A percentile compares a stretch with the other conserved stretches of the same genome.
phyloP scores from a whole-genome alignment of 2,888 invertebrate species.

The Sclerodermus sp. region DNA sequence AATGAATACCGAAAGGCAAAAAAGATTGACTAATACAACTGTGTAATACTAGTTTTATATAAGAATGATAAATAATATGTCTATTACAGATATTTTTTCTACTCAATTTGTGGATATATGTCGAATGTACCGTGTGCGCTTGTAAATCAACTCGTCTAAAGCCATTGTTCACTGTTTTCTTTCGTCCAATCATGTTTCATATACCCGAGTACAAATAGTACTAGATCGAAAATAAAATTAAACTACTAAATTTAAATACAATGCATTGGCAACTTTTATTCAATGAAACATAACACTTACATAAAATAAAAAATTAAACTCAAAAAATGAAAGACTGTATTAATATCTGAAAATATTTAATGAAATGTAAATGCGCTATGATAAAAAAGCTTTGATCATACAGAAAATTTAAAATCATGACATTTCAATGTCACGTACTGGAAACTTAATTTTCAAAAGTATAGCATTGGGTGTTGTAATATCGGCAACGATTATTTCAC shows the following conservation, averaged over 20 bases:
- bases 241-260: not conserved
- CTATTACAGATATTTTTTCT: conserved; percentile 50
- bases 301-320: too few relatives aligned
- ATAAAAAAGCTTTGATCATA: too few relatives aligned
- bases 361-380: too few relatives aligned
- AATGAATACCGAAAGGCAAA: conserved; percentile 11
- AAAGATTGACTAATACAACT: conserved; percentile 35
- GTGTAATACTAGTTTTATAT: conserved; percentile 46
- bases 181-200: conserved; percentile 17
- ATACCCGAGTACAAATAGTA: not conserved
- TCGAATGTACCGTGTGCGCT: conserved; percentile 40
- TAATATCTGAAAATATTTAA: too few relatives aligned
- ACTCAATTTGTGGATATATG: conserved; percentile 44
- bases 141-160: conserved; percentile 35
- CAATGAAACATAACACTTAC: too few relatives aligned
- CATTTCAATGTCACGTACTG: conserved; percentile 42
- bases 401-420: conserved; percentile 11
- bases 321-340: too few relatives aligned
- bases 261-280: too few relatives aligned
- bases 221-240: not conserved
- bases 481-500: conserved; percentile 89
- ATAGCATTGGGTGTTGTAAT: conserved; percentile 83
- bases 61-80: conserved; percentile 42
- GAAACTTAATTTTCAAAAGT: conserved; percentile 73
- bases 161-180: conserved; percentile 38